Base-by-base conservation (phyloP, 2,888 invertebrate genomes). In the Elegia similella region DNA sequence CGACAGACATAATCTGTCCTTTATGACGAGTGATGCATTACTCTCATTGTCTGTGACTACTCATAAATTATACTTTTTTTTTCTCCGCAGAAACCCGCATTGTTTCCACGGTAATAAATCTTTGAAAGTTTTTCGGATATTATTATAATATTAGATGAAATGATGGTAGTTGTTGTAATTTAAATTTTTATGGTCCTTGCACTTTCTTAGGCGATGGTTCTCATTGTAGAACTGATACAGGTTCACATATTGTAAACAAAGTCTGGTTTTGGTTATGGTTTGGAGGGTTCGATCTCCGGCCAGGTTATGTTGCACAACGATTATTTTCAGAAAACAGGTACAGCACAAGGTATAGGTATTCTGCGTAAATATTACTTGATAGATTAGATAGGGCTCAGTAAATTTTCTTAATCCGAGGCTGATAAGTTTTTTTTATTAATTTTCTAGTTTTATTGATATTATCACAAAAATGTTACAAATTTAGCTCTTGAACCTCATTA, bases 1-100 rank as follows among this genome's bases (percentile, higher is more conserved):
- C 58, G 81, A 82, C 82, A 78, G 77, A 73, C 76, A 75, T 87
- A 88, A 89, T 88, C 88, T 86, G 79, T 76, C 80, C 82, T 84
- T 88, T 88, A 88, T 89, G 90, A 90, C 82, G 85, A 81, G 83
- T 90, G 89, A 89, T 88, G 86, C 79, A 88, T 87, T 83, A 80
- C 86, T 74, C 68, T 72, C 78, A 84, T 89, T 89, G 86, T 84
- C 78, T 76, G 76, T 74, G 68, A 72, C 62, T 63, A 69, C 65
- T 74, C 83, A 75, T 87, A 85, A 86, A 86, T 86, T 82, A 75
- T 58, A 61, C 56, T 6, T 61, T 69, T 75, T 75, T 73, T 73
- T 62, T 61, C 52, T 58, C 57, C 57, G 62, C 60, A 64, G 59
- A 62, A 59, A 61, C 57, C 57, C 59, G 57, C 59, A 55, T 62